Conservation (phyloP, 2,888 invertebrate species). For the Chrysolina oricalcia region DNA sequence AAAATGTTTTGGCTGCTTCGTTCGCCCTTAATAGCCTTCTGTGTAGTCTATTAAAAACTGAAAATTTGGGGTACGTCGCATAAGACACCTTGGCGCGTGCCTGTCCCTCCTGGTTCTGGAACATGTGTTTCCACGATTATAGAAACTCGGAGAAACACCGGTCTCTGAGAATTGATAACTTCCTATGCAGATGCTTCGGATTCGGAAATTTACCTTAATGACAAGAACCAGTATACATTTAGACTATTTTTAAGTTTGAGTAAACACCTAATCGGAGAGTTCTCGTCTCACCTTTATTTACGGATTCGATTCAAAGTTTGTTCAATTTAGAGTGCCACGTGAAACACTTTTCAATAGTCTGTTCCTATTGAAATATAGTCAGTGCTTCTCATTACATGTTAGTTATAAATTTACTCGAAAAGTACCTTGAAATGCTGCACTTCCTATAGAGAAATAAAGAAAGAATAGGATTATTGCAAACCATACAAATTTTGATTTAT, state of each 20-base stretch:
- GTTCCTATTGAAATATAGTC: not conserved
- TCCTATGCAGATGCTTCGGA: conserved; percentile 54
- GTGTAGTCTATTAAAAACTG: conserved; percentile 35
- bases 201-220: conserved; percentile 26
- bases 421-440: no score
- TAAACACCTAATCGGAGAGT: conserved; percentile 19
- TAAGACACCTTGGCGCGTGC: conserved; percentile 54
- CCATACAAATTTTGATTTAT: no score
- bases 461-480: no score
- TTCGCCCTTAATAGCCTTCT: conserved; percentile 30
- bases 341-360: not conserved
- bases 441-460: no score
- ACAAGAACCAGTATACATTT: conserved; percentile 19
- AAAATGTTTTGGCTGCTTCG: conserved; percentile 39
- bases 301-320: not conserved
- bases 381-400: no score
- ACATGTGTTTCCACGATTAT: conserved; percentile 64
- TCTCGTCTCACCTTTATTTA: conserved; percentile 17
- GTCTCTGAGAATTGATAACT: conserved; percentile 60
- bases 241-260: conserved; percentile 35
- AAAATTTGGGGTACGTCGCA: conserved; percentile 17
- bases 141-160: conserved; percentile 59
- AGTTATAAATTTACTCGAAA: no score
- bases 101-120: conserved; percentile 29
- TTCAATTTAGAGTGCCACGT: not conserved